Evolutionary conservation across 1,140 invertebrate species (phyloP).

Genomic region (Drosophila micromelanica): DNA sequence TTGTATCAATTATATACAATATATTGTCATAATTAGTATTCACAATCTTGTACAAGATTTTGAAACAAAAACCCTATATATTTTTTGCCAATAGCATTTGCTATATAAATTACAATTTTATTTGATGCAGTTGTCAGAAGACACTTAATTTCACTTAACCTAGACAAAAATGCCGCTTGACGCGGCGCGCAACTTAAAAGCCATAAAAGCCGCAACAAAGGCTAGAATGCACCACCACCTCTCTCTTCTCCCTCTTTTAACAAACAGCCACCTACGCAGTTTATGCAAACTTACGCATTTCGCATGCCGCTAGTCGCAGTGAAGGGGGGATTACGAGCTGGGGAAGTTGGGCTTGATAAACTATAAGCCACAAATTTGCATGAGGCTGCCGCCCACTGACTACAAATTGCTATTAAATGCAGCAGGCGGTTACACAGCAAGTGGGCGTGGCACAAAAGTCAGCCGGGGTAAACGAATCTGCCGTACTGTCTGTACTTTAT

Average conservation of each 20-base stretch:
- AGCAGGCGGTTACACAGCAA: slow-evolving; percentile 22
- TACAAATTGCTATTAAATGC: slow-evolving; percentile 81
- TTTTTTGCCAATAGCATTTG: no score
- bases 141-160: slow-evolving; percentile 37
- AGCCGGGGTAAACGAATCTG: slow-evolving; percentile 41
- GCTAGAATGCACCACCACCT: slow-evolving; percentile 28
- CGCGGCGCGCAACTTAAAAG: slow-evolving; percentile 55
- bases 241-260: background rate
- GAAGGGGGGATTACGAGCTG: background rate
- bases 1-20: no score
- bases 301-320: slow-evolving; percentile 27
- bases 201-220: slow-evolving; percentile 61
- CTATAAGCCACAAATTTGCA: slow-evolving; percentile 81
- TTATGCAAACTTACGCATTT: slow-evolving; percentile 78
- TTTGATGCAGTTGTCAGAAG: no score
- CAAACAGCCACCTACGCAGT: slow-evolving; percentile 57
- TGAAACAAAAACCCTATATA: no score
- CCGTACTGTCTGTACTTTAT: slow-evolving; percentile 47
- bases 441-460: slow-evolving; percentile 38
- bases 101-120: no score
- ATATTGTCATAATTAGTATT: no score
- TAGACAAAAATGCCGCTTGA: slow-evolving; percentile 44
- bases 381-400: slow-evolving; percentile 64
- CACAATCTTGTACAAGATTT: no score
- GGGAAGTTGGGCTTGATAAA: slow-evolving; percentile 70